Conservation (phyloP, 2,797 vertebrate species). For the Pantherophis alleghaniensis region DNA sequence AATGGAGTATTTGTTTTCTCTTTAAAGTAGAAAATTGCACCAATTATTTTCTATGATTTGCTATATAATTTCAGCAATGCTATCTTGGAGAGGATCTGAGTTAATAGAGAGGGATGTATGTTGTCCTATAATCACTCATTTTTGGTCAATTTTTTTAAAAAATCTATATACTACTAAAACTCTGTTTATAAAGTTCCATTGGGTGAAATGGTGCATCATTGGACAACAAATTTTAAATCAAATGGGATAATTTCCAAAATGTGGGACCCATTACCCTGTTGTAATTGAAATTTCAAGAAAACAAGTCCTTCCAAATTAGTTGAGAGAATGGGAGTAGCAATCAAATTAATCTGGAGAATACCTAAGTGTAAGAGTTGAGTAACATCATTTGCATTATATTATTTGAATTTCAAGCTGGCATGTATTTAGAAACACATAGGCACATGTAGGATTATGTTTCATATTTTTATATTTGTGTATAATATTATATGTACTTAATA, state of each 20-base stretch:
- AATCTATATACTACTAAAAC: not conserved
- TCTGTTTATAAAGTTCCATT: not conserved
- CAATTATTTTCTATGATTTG: not conserved
- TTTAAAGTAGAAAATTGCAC: not conserved
- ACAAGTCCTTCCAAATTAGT: not conserved
- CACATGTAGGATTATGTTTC: not conserved
- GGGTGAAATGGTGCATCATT: not conserved
- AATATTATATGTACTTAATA: not conserved
- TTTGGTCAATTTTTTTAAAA: not conserved
- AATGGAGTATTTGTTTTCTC: not conserved
- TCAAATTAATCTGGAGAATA: not conserved
- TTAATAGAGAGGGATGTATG: not conserved
- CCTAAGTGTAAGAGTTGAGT: not conserved
- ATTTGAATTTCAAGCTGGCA: not conserved
- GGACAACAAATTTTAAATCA: not conserved
- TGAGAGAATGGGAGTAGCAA: not conserved
- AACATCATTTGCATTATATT: not conserved
- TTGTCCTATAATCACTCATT: not conserved
- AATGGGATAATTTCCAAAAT: not conserved
- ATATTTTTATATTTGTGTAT: conserved; percentile 13
- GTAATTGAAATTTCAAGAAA: not conserved
- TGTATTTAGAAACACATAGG: not conserved
- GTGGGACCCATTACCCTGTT: not conserved
- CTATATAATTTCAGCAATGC: not conserved
- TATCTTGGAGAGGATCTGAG: not conserved